Percentiles rank a stretch among this genome's conserved stretches.
Evolutionary conservation across 2,113 vertebrate species (phyloP).

Genomic region (Galemys pyrenaicus): DNA sequence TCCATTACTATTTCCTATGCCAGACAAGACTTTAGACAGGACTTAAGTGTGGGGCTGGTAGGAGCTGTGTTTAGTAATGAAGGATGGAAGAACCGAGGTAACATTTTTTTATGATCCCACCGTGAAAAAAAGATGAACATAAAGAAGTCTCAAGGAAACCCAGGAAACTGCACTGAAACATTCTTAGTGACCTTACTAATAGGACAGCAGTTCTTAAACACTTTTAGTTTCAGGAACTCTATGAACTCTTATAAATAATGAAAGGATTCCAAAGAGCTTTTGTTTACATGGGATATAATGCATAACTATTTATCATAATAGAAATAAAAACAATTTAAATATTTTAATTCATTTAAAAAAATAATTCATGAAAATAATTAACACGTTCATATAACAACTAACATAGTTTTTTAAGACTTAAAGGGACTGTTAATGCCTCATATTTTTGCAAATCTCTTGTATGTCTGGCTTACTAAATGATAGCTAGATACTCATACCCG

Average conservation of each 20-base stretch:
- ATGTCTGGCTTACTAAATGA: neutral
- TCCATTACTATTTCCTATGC: neutral
- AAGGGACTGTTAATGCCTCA: neutral
- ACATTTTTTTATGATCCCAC: neutral
- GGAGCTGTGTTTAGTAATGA: neutral
- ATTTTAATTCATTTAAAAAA: conserved; percentile 22
- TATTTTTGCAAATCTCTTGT: conserved; percentile 3
- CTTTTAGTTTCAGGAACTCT: neutral
- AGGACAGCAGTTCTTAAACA: neutral
- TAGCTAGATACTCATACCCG: neutral
- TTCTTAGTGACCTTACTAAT: neutral
- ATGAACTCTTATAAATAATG: neutral
- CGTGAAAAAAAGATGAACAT: neutral
- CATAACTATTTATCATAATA: neutral
- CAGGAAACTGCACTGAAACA: accelerated
- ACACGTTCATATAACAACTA: conserved; percentile 23
- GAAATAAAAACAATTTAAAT: conserved; percentile 16
- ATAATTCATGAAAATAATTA: neutral
- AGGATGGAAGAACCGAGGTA: neutral
- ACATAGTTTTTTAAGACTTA: neutral
- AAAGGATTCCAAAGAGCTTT: neutral
- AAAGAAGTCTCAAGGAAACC: neutral
- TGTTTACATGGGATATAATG: neutral
- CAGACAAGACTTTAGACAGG: neutral
- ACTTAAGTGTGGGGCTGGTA: neutral